phyloP scores from a whole-genome alignment of 2,888 invertebrate species.

The Eupithecia pulchellata region DNA sequence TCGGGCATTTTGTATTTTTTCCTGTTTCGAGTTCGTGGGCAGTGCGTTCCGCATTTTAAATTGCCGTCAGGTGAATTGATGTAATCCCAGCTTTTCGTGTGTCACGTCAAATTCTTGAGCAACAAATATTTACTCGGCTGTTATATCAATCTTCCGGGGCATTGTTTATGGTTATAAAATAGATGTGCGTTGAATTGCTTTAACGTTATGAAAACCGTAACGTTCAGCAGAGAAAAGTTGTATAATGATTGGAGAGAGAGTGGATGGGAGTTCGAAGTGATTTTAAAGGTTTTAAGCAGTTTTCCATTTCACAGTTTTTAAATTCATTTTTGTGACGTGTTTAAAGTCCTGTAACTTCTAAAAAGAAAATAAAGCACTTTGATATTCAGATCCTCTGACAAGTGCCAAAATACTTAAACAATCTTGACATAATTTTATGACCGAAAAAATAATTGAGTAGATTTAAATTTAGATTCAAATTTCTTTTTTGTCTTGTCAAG shows the following conservation, averaged over 20 bases:
- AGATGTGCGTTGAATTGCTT: conserved; percentile 10
- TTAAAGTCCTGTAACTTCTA: too few species aligned
- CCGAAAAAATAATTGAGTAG: too few species aligned
- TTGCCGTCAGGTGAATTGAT: conserved; percentile 52
- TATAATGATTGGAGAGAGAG: too few species aligned
- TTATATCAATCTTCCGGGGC: conserved; percentile 14
- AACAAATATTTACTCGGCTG: conserved; percentile 21
- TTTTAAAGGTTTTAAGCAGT: background rate
- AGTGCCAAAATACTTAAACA: too few species aligned
- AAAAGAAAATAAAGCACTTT: too few species aligned
- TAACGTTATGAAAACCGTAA: background rate
- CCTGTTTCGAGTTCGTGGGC: conserved; percentile 60
- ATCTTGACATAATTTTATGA: too few species aligned
- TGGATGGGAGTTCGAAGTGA: background rate
- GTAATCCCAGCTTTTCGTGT: conserved; percentile 31
- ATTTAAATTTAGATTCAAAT: too few species aligned
- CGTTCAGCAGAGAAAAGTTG: background rate
- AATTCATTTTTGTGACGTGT: too few species aligned
- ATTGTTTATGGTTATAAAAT: conserved; percentile 13
- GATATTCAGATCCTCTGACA: background rate
- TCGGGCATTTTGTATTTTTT: conserved; percentile 70
- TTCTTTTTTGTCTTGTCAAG: too few species aligned
- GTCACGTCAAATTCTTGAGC: conserved; percentile 43
- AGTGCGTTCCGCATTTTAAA: conserved; percentile 55
- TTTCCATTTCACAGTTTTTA: background rate